phyloP scores from a whole-genome alignment of 2,797 vertebrate species.

The Anguilla obscura region DNA sequence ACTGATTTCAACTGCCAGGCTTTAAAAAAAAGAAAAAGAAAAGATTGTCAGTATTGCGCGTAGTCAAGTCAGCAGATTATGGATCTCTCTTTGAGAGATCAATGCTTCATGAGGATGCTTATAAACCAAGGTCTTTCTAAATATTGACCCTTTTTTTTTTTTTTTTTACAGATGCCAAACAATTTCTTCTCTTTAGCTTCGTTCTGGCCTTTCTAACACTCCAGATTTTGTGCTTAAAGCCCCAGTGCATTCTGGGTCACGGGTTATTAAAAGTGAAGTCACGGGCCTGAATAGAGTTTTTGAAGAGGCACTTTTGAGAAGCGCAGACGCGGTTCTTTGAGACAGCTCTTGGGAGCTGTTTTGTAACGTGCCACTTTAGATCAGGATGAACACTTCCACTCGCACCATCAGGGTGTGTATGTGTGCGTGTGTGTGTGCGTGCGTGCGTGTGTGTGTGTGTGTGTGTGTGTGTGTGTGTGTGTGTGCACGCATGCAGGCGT shows the following conservation, averaged over 20 bases:
- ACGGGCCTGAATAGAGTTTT: not conserved
- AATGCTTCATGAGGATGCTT: not conserved
- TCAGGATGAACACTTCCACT: not conserved
- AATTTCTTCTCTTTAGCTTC: not conserved
- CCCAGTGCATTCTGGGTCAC: not conserved
- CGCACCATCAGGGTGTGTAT: not conserved
- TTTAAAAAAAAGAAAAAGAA: not conserved
- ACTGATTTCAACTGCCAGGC: not conserved
- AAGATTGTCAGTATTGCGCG: not conserved
- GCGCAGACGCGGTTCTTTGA: not conserved
- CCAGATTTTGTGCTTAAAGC: not conserved
- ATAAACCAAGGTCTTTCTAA: not conserved
- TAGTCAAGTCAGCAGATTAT: not conserved
- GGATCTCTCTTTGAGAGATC: not conserved
- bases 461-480: no score
- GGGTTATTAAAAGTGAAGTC: not conserved
- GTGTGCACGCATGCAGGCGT: no score
- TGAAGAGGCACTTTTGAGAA: not conserved
- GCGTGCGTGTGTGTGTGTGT: no score
- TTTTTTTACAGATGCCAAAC: not conserved
- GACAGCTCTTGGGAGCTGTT: not conserved
- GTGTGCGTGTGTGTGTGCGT: not conserved
- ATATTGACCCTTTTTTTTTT: slow-evolving; percentile 4
- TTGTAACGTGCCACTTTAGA: slow-evolving; percentile 13
- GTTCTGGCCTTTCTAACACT: not conserved